These are phyloP conservation scores for Prosopocoilus inquinatus DNA, from an alignment of 2,888 invertebrate species.

Conservation along the genomic window DNA sequence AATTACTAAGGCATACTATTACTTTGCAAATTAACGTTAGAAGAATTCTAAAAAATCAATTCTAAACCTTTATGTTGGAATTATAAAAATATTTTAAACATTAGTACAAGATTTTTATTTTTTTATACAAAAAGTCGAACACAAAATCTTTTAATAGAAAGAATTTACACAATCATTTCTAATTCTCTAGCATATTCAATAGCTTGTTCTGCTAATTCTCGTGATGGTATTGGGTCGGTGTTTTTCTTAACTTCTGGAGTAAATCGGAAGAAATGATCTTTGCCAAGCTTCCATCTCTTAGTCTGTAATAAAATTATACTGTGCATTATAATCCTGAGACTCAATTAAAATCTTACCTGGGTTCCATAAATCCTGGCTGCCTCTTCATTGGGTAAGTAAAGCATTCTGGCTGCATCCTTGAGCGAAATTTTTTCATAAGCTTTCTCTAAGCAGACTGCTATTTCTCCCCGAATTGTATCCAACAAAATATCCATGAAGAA, in stretches of 20 bases:
- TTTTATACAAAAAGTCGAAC: too few relatives aligned
- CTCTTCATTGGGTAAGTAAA: slow-evolving; percentile 78
- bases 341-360: slow-evolving; percentile 57
- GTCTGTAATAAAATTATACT: slow-evolving; percentile 46
- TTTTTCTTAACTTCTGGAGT: slow-evolving; percentile 69
- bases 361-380: slow-evolving; percentile 77
- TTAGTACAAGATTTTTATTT: too few relatives aligned
- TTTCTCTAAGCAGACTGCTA: slow-evolving; percentile 94
- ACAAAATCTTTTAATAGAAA: too few relatives aligned
- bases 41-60: too few relatives aligned
- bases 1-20: too few relatives aligned
- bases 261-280: slow-evolving; percentile 81
- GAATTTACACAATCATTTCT: slow-evolving; percentile 93
- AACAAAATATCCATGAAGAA: slow-evolving; percentile 95
- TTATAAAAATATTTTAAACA: too few relatives aligned
- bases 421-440: slow-evolving; percentile 89
- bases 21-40: too few relatives aligned
- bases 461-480: slow-evolving; percentile 94
- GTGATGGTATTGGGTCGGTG: slow-evolving; percentile 81
- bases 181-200: slow-evolving; percentile 96
- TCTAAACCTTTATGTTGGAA: too few relatives aligned
- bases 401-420: slow-evolving; percentile 83
- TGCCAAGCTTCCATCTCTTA: slow-evolving; percentile 79
- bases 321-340: slow-evolving; percentile 3
- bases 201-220: slow-evolving; percentile 88